These are phyloP conservation scores for Macrotus californicus DNA, from an alignment of 2,113 vertebrate species.

Conservation along the genomic window DNA sequence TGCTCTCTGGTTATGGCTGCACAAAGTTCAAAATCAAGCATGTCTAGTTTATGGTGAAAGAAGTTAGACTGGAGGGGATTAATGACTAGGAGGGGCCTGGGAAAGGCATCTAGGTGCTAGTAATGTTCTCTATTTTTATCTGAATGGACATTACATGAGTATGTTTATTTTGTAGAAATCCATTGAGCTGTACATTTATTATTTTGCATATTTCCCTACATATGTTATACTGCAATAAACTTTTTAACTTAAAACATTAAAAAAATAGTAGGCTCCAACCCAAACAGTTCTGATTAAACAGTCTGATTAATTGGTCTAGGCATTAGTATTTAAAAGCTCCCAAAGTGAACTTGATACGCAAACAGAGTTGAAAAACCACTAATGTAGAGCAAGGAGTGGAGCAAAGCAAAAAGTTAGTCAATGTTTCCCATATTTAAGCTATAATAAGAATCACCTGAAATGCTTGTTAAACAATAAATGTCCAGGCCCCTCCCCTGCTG, in stretches of 20 bases:
- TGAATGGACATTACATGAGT: not conserved
- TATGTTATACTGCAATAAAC: not conserved
- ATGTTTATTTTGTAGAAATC: not conserved
- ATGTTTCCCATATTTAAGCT: not conserved
- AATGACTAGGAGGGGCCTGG: not conserved
- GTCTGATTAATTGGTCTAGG: not conserved
- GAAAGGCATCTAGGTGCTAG: not conserved
- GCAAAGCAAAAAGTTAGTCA: conserved; percentile 11
- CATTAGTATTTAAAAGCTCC: not conserved
- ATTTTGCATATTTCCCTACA: not conserved
- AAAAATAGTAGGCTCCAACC: not conserved
- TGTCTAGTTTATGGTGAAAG: not conserved
- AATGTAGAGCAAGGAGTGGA: not conserved
- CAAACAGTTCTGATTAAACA: conserved; percentile 2
- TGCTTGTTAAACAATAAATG: not conserved
- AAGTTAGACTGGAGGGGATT: not conserved
- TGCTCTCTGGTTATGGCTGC: not conserved
- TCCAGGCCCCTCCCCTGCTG: not conserved
- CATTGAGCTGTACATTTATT: not conserved
- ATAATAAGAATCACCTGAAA: conserved; percentile 36
- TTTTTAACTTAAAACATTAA: not conserved
- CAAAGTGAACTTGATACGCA: not conserved
- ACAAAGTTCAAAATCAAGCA: not conserved
- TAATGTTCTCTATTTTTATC: not conserved
- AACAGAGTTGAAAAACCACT: not conserved